phyloP scores from a whole-genome alignment of 2,797 vertebrate species.

The Muraenolepis orangiensis region DNA sequence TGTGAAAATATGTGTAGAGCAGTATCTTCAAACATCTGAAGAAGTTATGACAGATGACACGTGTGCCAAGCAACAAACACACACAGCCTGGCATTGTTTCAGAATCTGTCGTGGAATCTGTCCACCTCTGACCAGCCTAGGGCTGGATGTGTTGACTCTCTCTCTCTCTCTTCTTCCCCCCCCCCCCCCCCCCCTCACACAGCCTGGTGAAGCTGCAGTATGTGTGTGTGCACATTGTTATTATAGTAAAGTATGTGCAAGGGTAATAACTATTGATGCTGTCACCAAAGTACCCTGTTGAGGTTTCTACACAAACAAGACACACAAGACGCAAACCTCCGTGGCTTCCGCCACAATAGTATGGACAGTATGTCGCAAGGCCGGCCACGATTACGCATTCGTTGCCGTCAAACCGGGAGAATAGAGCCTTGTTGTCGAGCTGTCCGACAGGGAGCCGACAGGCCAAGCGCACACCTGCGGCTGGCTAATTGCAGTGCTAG shows the following conservation, averaged over 20 bases:
- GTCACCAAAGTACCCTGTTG: no score
- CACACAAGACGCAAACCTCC: neutral
- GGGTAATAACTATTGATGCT: no score
- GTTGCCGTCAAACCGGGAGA: no score
- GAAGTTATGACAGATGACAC: neutral
- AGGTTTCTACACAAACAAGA: neutral
- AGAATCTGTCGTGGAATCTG: constrained; percentile 43
- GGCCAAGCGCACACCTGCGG: constrained; percentile 40
- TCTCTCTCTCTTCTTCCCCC: neutral
- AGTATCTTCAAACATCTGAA: neutral
- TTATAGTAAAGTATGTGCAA: no score
- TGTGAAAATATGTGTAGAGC: neutral
- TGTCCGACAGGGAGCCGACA: constrained; percentile 18
- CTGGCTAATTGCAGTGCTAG: constrained; percentile 25
- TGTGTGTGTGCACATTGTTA: neutral
- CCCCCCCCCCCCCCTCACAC: neutral
- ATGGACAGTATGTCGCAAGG: neutral
- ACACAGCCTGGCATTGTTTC: constrained; percentile 30
- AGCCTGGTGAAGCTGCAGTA: neutral
- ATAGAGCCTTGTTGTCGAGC: constrained; percentile 18
- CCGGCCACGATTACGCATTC: no score
- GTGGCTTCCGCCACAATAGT: neutral
- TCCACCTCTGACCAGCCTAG: constrained; percentile 27
- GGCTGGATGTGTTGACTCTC: constrained; percentile 30
- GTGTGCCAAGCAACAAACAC: constrained; percentile 1